Evolutionary conservation across 2,888 invertebrate species (phyloP), one percentile per base, ranked within the genome.

Genomic region (Acleris cristana): DNA sequence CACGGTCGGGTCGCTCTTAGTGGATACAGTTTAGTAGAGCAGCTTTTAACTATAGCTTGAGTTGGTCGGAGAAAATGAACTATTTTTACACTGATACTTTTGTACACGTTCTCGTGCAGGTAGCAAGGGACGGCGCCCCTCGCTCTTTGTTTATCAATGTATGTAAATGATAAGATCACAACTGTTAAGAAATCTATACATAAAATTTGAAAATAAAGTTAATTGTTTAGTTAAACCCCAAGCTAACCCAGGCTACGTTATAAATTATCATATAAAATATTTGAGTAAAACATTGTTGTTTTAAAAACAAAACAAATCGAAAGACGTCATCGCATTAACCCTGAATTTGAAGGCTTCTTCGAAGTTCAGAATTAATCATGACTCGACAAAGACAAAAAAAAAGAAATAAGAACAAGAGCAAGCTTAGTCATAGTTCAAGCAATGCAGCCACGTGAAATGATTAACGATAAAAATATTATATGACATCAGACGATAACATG

Each of bases 1-100:
- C 75, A 73, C 71, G 70, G 74, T 70, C 74, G 70, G 66, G 67
- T 60, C 55, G 56, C 58, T 70, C 48, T 51, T 48, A 59, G 48
- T 58, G 14, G 53, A 58, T 26, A 57, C 51, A 56, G 57, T 67
- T 67, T 49, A 63, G 58, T 54, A 60, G 59, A 51, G 48, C 66
- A 62, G 56, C 61, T 57, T 61, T 40, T 40, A 60, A 59, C 52
- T 21, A 56, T 44, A 26, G 65, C 55, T 65, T 51, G 59, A 10
- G 48, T 65, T 55, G 26, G 30, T 23, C 44, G 48, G 58, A 58
- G 30, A 53, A 65, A 62, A 62, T 52, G 52, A 62, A 61, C 45
- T 19, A 26, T 55, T 48, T 52, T 34, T 26, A 62, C 57, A 66
- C 45, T 57, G 56, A 52, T 51, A 56, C 61, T 34, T 21, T 52